Evolutionary conservation across 2,113 vertebrate species (phyloP), one percentile per base, ranked within the genome.

Genomic region (Pollachius pollachius): DNA sequence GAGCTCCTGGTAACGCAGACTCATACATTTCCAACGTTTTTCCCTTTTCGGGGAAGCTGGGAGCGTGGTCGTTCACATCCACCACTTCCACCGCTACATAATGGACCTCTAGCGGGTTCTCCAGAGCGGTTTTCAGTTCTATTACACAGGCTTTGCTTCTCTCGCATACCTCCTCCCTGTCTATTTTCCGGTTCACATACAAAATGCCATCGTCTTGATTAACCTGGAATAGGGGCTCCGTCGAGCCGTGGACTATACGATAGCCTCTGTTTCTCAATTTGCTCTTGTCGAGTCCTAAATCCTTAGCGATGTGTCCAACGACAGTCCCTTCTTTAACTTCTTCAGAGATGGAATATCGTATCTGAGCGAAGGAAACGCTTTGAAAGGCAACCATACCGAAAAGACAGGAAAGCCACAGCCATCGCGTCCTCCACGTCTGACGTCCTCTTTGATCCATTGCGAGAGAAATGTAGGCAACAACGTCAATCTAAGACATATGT

Each of bases 241-340:
- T 68, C 0, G 52, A 65, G n/a, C 69, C 71, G 17, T 88, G 87
- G 12, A 90, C 86, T 16, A 92, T 77, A 1, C 91, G 74, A 60
- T 83, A 87, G 11, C 84, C 77, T 19, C 92, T 77, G 0, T 83
- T 70, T 34, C 41, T 76, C 19, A 91, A 34, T 0, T 71, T 74
- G 19, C 27, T 65, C 25, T 80, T 62, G 18, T 91, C 88, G 13
- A 91, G n/a, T 15, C 89, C 89, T 15, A 92, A 65, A 77, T 92
- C 91, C 8, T 88, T 90, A 5, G 88, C 89, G 3, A 92, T 52
- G n/a, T 92, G 90, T 67, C 90, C 91, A 17, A 92, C 87, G 13
- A 81, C 59, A 30, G 83, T 69, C 11, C 87, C 89, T 25, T 84
- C 76, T 1, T 85, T 82, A 0, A 81, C 57, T 21, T 91, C 91